Base-by-base conservation (phyloP, 2,888 invertebrate genomes). In the Caenorhabditis imperialis region DNA sequence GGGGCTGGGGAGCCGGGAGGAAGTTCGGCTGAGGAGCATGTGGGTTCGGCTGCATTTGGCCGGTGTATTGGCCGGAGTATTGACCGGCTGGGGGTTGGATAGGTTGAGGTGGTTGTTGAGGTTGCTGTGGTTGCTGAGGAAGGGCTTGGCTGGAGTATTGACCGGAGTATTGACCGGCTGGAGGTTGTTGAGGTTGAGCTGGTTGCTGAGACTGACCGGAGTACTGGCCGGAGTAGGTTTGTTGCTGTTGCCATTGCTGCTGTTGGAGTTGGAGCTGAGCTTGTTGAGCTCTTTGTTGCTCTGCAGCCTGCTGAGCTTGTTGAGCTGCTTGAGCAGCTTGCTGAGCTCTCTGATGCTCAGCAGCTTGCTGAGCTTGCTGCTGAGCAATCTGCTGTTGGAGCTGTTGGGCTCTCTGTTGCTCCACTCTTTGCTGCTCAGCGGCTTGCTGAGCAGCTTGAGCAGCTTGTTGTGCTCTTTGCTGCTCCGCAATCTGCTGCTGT, bases 341-440 rank as follows among this genome's bases (percentile, higher is more conserved):
- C 20, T 40, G 54, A 22, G n/a, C 6, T 23, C 4, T 37, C 12
- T 62, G 57, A 18, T 57, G 58, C 30, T 62, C 67, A 35, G 62
- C 14, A 25, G 48, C 30, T n/a, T 47, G 51, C 16, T 44, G 53
- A 35, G 55, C 62, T 25, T 62, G 57, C 20, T 57, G 58, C 30
- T 62, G 71, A 27, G 62, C 71, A 20, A 50, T 27, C 58, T 71
- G 62, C 54, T 71, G 50, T 30, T 30, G 30, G 10, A 10, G 7
- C 10, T 30, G 30, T 30, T 42, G 27, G 10, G 10, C 20, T n/a
- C 6, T 42, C 27, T 38, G 42, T 35, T 60, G 18, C 44, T 51
- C 30, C 8, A 20, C 6, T 23, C 4, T 37, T 16, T 62, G 57
- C 20, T 57, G 58, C 30, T 62, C 67, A 35, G 62, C 14, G 20